Evolutionary conservation across 2,888 invertebrate species (phyloP).

Genomic region (Diachrysia chrysitis): DNA sequence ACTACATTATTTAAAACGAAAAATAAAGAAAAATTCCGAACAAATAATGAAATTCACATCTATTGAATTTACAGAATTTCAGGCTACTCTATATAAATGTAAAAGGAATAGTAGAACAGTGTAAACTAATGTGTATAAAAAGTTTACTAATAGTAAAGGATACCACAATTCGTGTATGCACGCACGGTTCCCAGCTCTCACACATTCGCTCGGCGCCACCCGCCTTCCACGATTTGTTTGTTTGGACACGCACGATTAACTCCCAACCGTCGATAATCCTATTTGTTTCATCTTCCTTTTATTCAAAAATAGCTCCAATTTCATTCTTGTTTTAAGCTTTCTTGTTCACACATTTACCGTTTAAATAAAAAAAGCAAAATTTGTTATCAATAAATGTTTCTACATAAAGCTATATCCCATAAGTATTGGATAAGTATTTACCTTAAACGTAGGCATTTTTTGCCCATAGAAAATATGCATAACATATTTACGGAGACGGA

Average conservation of each 20-base stretch:
- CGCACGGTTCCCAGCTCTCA: constrained; percentile 42
- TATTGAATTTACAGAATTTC: neutral
- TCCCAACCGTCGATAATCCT: constrained; percentile 51
- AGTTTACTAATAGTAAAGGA: constrained; percentile 36
- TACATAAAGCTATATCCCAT: constrained; percentile 12
- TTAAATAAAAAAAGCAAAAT: constrained; percentile 2
- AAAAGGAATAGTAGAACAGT: neutral
- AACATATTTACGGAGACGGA: constrained; percentile 63
- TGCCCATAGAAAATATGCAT: constrained; percentile 58
- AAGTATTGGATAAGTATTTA: constrained; percentile 31
- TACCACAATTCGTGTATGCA: constrained; percentile 54
- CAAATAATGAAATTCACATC: no score
- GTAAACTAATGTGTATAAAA: constrained; percentile 37
- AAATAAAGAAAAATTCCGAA: no score
- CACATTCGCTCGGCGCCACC: constrained; percentile 29
- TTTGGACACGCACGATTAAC: constrained; percentile 61
- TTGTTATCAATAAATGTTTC: neutral
- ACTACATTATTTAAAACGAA: no score
- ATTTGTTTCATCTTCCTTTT: constrained; percentile 44
- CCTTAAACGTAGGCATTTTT: constrained; percentile 38
- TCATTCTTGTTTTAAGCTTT: constrained; percentile 16
- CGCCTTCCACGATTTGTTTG: constrained; percentile 52
- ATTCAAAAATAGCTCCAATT: constrained; percentile 23
- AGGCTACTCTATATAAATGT: neutral
- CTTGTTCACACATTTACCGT: constrained; percentile 5